Base-by-base conservation (phyloP, 1,140 invertebrate species). In the Macrotrachela quadricornifera region DNA sequence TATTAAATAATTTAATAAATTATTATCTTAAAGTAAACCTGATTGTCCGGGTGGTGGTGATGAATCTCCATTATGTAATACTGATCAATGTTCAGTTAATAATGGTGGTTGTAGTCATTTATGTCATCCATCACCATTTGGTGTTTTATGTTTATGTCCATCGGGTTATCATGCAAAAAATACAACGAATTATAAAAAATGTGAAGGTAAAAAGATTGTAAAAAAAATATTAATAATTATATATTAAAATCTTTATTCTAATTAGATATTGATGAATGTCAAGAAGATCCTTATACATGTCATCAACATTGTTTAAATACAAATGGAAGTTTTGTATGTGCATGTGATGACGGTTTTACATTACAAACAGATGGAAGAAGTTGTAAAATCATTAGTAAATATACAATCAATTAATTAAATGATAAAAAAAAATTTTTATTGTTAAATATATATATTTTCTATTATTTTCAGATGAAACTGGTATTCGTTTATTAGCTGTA, bases 251-350 rank as follows among this genome's bases (percentile, higher is more conserved):
- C n/a, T n/a, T n/a, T n/a, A n/a, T n/a, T n/a, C n/a, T n/a, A 8
- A 30, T 43, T 47, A 40, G 91, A 97, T 64, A 80, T 96, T 30
- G 80, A 97, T 63, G 92, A 97, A 68, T 97, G 92, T 64, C 68
- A 40, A 39, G 85, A 90, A 65, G 79, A 77, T 0, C 83, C 84
- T 0, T 83, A 84, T 2, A 80, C 82, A 0, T 97, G 92, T 61
- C 88, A 85, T n/a, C 92, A 97, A 61, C 78, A 80, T 60, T 97
- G 92, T 63, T 80, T 84, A 4, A 96, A 97, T 64, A 91, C 85
- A 0, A 84, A 85, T 0, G 92, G 92, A 0, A 81, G 81, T 1
- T 96, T 80, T 69, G 85, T 84, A 58, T 97, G 92, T 68, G 92
- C 92, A 67, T 95, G 92, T 67, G 82, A 86, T 58, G 82, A 91